phyloP scores from a whole-genome alignment of 2,113 vertebrate genomes.

The Scomber japonicus region DNA sequence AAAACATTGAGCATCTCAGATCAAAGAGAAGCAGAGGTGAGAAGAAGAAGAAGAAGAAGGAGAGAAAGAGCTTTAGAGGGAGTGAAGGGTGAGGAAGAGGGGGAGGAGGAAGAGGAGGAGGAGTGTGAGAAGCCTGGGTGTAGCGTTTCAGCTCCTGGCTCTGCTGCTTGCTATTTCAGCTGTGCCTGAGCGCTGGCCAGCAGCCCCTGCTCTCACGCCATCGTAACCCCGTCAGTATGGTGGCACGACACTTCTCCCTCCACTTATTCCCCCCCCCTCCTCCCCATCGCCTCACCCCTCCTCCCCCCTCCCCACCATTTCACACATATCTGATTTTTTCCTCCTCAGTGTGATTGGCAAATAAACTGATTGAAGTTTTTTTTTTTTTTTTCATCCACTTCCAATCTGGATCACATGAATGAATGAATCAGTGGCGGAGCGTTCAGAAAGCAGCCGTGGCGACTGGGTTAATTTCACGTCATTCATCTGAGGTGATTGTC shows the following conservation, averaged over 20 bases:
- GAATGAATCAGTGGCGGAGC: not conserved
- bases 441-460: conserved; percentile 8
- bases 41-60: not conserved
- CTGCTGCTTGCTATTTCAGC: conserved; percentile 83
- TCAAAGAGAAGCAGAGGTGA: conserved; percentile 48
- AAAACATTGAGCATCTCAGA: conserved; percentile 47
- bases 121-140: conserved; percentile 60
- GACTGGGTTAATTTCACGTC: conserved; percentile 18
- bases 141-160: conserved; percentile 79
- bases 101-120: not conserved
- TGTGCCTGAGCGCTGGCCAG: conserved; percentile 76
- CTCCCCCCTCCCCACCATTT: not conserved
- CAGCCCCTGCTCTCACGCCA: conserved; percentile 81
- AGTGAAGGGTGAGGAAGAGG: not conserved
- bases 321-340: conserved; percentile 24
- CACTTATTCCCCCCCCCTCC: not conserved
- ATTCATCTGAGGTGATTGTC: conserved; percentile 24
- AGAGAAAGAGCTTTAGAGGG: not conserved
- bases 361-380: not conserved
- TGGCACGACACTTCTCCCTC: conserved; percentile 40
- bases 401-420: conserved; percentile 13
- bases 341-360: conserved; percentile 3
- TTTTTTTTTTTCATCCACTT: not conserved
- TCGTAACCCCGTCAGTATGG: conserved; percentile 69
- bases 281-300: no score